Conservation (phyloP, 92 coral and sea anemone species). For the Porites divaricata region DNA sequence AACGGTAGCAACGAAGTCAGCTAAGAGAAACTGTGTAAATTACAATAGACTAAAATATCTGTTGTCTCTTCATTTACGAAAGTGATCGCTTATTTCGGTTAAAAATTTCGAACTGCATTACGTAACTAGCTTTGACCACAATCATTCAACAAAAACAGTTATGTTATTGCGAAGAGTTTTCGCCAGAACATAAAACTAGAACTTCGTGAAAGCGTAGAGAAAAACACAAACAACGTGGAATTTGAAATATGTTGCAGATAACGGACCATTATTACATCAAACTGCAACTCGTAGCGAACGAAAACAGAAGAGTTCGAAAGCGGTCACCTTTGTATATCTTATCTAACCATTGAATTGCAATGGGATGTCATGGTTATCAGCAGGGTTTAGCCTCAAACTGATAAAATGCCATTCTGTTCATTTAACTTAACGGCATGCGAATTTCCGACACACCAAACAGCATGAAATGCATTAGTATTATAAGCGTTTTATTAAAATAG, state of each 20-base stretch:
- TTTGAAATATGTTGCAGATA: slow-evolving; percentile 2
- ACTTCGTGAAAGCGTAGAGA: too few species aligned
- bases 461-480: neutral
- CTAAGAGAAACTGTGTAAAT: too few species aligned
- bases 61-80: neutral
- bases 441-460: neutral
- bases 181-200: too few species aligned
- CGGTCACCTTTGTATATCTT: too few species aligned
- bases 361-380: neutral
- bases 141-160: neutral
- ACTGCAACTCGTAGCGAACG: too few species aligned
- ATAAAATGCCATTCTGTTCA: slow-evolving; percentile 11
- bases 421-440: slow-evolving; percentile 2
- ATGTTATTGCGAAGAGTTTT: neutral
- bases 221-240: neutral
- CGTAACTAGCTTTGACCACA: neutral
- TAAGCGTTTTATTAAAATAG: too few species aligned
- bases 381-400: neutral
- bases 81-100: neutral
- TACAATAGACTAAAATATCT: neutral
- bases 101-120: neutral
- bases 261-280: too few species aligned
- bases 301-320: too few species aligned
- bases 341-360: too few species aligned
- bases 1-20: neutral